These are phyloP conservation scores for Monodelphis domestica DNA, from an alignment of 2,797 vertebrate genomes.

Conservation along the genomic window DNA sequence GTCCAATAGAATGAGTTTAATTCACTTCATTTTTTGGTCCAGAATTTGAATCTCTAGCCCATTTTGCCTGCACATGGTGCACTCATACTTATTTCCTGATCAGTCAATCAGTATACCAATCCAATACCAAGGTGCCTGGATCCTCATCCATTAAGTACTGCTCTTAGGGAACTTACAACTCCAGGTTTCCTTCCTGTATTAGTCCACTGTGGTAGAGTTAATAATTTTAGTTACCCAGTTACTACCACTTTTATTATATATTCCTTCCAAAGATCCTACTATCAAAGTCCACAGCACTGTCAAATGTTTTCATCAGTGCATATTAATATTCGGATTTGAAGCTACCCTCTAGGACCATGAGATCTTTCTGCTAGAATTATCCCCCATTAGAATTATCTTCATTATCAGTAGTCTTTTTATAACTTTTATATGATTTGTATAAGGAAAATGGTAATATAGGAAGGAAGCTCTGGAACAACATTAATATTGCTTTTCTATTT, in stretches of 20 bases:
- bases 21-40: not conserved
- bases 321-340: not conserved
- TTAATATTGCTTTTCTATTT: not conserved
- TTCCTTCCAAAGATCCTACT: not conserved
- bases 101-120: not conserved
- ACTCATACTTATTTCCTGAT: not conserved
- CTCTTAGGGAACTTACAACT: not conserved
- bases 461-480: not conserved
- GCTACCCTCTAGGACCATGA: not conserved
- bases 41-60: not conserved
- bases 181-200: not conserved
- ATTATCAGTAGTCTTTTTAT: not conserved
- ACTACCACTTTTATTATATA: not conserved
- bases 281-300: not conserved
- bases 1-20: no score
- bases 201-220: not conserved
- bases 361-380: not conserved
- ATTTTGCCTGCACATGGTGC: not conserved
- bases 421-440: not conserved
- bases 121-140: not conserved
- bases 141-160: not conserved
- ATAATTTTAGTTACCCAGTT: not conserved
- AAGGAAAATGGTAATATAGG: not conserved
- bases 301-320: not conserved
- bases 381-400: not conserved